These are phyloP conservation scores for Allolobophora icterica DNA, from an alignment of 2,888 invertebrate genomes.

Conservation along the genomic window DNA sequence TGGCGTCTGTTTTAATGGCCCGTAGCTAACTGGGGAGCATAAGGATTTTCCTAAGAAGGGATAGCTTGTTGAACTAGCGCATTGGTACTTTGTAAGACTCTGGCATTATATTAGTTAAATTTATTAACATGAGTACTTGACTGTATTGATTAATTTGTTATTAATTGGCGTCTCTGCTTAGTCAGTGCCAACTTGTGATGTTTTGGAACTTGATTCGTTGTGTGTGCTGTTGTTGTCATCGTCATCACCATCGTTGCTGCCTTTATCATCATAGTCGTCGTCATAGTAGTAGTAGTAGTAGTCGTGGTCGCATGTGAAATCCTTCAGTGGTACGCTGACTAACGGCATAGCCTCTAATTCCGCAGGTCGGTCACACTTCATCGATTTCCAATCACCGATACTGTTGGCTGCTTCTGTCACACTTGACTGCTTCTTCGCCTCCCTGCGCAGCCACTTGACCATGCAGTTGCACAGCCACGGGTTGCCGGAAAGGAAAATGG, in stretches of 20 bases:
- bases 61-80: no score
- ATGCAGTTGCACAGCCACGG: conserved; percentile 47
- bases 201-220: conserved; percentile 17
- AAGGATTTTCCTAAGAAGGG: no score
- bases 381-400: conserved; percentile 26
- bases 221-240: neutral
- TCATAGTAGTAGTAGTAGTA: conserved; percentile 44
- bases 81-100: no score
- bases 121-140: no score
- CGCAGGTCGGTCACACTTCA: conserved; percentile 41
- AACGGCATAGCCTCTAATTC: conserved; percentile 24
- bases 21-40: no score
- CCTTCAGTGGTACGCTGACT: conserved; percentile 34
- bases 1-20: no score
- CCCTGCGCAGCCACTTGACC: conserved; percentile 43
- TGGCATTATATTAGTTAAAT: no score
- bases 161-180: no score
- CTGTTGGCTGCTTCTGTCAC: neutral
- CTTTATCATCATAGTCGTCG: neutral
- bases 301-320: conserved; percentile 45
- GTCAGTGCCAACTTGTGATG: neutral
- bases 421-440: conserved; percentile 17
- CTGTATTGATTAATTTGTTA: no score
- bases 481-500: conserved; percentile 40
- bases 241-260: neutral